These are phyloP conservation scores for Hippocampus comes DNA, from an alignment of 2,113 vertebrate genomes.

Conservation along the genomic window DNA sequence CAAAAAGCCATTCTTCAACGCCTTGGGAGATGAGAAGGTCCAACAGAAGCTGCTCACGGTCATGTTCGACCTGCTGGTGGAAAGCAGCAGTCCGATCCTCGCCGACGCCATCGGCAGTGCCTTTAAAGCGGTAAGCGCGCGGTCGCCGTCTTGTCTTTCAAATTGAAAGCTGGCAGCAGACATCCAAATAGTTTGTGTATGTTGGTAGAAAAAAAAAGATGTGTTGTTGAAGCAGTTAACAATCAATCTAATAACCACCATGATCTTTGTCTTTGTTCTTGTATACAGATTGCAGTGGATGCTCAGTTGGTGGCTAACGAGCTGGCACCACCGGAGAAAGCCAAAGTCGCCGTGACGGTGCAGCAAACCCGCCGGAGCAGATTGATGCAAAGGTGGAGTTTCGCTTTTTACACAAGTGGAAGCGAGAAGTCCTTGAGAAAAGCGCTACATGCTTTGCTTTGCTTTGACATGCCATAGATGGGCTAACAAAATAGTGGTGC, in stretches of 20 bases:
- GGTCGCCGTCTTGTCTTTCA: not conserved
- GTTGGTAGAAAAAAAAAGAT: no score
- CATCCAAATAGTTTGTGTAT: not conserved
- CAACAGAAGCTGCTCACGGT: slow-evolving; percentile 82
- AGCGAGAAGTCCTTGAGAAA: no score
- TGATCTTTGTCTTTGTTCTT: not conserved
- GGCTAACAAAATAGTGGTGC: no score
- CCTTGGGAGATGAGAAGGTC: slow-evolving; percentile 75
- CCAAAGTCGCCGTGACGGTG: slow-evolving; percentile 72
- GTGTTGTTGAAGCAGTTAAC: no score
- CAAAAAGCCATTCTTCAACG: slow-evolving; percentile 84
- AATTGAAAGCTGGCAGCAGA: not conserved
- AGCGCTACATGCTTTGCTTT: no score
- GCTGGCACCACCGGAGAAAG: slow-evolving; percentile 78
- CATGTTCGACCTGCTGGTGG: slow-evolving; percentile 84
- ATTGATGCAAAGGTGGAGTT: slow-evolving; percentile 77
- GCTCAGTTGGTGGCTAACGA: slow-evolving; percentile 83
- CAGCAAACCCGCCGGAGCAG: slow-evolving; percentile 85
- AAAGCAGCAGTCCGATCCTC: slow-evolving; percentile 73
- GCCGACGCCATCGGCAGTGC: slow-evolving; percentile 77
- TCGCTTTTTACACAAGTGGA: no score
- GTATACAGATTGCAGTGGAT: slow-evolving; percentile 79
- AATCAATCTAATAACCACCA: not conserved
- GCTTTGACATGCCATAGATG: no score
- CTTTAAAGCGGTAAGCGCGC: slow-evolving; percentile 84